These are phyloP conservation scores for Balearica regulorum DNA, from an alignment of 2,797 vertebrate species.

Conservation along the genomic window DNA sequence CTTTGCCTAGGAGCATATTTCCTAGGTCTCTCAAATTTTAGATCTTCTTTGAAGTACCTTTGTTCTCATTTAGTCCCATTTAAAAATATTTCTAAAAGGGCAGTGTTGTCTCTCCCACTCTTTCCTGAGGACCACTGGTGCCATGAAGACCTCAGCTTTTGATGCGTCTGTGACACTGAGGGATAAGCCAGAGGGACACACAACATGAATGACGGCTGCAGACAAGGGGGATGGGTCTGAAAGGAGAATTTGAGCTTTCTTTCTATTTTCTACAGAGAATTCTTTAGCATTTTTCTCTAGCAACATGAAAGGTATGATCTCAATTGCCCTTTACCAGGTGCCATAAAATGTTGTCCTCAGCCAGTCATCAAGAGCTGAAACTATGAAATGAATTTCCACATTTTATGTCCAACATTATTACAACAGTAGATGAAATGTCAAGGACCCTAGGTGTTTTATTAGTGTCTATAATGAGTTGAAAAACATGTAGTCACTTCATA, in stretches of 20 bases:
- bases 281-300: background rate
- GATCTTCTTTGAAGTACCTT: background rate
- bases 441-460: background rate
- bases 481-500: background rate
- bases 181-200: background rate
- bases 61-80: background rate
- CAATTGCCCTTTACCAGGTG: background rate
- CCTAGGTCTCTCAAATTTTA: background rate
- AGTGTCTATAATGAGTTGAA: background rate
- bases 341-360: background rate
- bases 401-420: constrained; percentile 4
- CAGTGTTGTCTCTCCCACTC: background rate
- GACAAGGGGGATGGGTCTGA: background rate
- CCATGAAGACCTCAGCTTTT: background rate
- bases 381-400: background rate
- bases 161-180: background rate
- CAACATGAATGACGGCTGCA: background rate
- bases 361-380: background rate
- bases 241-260: background rate
- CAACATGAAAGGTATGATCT: background rate
- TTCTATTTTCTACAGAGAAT: background rate
- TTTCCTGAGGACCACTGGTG: background rate
- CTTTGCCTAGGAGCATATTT: background rate
- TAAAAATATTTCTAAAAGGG: background rate
- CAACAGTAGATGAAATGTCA: background rate